These are phyloP conservation scores for Microcebus tavaratra DNA, from an alignment of 2,113 vertebrate species.

Conservation along the genomic window DNA sequence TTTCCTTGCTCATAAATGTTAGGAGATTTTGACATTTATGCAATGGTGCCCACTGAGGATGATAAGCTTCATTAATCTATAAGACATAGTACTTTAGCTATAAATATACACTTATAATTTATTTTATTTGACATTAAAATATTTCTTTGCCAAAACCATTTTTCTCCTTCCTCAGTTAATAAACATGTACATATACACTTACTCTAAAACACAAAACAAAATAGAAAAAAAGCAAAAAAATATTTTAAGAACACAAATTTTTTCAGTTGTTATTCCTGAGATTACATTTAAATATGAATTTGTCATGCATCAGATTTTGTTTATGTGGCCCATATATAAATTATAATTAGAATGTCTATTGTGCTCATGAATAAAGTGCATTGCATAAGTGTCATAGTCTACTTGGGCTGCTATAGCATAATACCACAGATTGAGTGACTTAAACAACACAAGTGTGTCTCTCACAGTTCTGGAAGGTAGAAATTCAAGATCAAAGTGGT, in stretches of 20 bases:
- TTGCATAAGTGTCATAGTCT: neutral
- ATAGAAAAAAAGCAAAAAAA: neutral
- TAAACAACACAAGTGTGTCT: neutral
- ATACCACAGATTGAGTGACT: accelerated
- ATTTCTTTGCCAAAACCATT: neutral
- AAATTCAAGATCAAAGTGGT: neutral
- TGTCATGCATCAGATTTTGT: neutral
- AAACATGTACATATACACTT: neutral
- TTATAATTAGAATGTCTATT: neutral
- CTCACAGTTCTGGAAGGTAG: neutral
- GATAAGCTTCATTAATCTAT: neutral
- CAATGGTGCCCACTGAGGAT: neutral
- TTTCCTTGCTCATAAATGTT: neutral
- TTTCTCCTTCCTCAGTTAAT: neutral
- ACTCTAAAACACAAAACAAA: neutral
- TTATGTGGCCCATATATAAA: neutral
- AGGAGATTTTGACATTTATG: neutral
- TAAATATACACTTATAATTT: neutral
- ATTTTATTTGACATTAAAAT: neutral
- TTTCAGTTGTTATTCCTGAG: neutral
- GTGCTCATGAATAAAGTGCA: neutral
- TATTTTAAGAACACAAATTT: neutral
- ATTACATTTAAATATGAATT: neutral
- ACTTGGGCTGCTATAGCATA: neutral
- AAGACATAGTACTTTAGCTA: neutral